Conservation (phyloP, 2,113 vertebrate genomes). For the Bolborhynchus lineola region DNA sequence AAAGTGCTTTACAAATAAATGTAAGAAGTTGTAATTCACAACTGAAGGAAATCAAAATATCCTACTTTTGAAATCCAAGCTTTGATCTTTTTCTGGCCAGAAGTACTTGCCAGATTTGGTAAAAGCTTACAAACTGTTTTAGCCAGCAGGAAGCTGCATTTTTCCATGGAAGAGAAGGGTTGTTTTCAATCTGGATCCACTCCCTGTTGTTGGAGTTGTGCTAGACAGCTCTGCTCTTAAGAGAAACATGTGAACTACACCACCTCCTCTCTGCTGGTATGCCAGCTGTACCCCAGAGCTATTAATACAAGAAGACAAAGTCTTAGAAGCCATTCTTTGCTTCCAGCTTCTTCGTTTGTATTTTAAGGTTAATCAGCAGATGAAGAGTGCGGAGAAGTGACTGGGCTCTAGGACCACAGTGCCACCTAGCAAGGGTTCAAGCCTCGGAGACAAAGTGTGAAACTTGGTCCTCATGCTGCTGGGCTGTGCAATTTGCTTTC, state of each 20-base stretch:
- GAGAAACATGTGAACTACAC: fast-evolving
- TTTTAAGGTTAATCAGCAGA: background rate
- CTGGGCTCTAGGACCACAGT: background rate
- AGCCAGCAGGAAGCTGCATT: background rate
- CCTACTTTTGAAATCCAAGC: background rate
- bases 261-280: background rate
- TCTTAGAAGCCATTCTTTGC: background rate
- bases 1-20: too few relatives aligned
- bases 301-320: background rate
- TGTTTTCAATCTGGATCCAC: background rate
- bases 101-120: background rate
- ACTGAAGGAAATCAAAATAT: background rate
- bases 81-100: background rate
- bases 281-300: background rate
- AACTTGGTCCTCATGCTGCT: background rate
- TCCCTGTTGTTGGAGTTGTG: background rate
- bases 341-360: background rate
- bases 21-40: background rate
- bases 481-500: background rate
- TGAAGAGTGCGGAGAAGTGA: background rate
- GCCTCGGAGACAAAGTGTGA: background rate
- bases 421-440: background rate
- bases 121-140: background rate
- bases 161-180: background rate
- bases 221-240: background rate